These are phyloP conservation scores for Hydropotes inermis DNA, from an alignment of 2,113 vertebrate genomes.

Conservation along the genomic window DNA sequence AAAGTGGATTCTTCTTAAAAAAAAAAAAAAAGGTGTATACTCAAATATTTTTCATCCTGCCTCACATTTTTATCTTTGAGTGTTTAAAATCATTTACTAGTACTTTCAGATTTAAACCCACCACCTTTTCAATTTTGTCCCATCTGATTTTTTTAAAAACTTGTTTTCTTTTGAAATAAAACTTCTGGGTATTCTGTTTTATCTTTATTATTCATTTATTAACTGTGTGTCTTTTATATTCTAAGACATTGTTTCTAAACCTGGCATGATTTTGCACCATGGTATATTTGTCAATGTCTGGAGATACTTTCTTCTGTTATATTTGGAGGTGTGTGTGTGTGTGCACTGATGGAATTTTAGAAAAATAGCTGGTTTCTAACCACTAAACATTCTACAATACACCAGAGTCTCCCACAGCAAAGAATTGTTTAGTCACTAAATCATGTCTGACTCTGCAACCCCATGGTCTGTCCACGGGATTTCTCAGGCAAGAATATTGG, in stretches of 20 bases:
- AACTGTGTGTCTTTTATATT: not conserved
- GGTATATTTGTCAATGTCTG: not conserved
- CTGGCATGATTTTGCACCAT: not conserved
- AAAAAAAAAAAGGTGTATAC: not conserved
- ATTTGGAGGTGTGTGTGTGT: not conserved
- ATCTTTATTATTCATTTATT: not conserved
- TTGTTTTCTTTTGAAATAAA: not conserved
- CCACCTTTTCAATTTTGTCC: not conserved
- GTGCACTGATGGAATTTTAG: not conserved
- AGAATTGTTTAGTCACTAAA: not conserved
- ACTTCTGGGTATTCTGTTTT: not conserved
- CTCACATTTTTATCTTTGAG: not conserved
- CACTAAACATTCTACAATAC: no score
- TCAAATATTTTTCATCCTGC: not conserved
- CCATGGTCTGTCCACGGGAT: not conserved
- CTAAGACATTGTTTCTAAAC: not conserved
- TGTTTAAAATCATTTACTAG: not conserved
- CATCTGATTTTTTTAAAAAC: not conserved
- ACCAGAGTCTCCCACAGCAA: not conserved
- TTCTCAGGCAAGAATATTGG: not conserved
- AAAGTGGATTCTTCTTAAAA: not conserved
- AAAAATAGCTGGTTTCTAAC: not conserved
- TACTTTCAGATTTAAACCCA: not conserved
- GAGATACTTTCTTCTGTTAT: not conserved
- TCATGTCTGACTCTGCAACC: not conserved